Percentiles rank a stretch among this genome's conserved stretches.
phyloP scores from a whole-genome alignment of 2,888 invertebrate species.

The Hydriomena furcata region DNA sequence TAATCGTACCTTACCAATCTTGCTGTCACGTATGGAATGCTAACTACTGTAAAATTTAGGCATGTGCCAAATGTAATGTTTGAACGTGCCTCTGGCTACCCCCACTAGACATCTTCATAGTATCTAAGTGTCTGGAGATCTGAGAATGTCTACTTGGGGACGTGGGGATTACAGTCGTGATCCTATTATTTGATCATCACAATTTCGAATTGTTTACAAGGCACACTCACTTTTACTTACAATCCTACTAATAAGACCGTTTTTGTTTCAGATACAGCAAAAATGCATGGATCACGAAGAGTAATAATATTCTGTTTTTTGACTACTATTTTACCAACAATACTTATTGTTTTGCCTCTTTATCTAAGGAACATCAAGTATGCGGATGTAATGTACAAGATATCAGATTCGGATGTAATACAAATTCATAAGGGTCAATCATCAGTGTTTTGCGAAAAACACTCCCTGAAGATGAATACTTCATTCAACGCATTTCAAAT shows the following conservation, averaged over 20 bases:
- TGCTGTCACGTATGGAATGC: no score
- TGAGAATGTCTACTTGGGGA: no score
- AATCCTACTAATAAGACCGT: slow-evolving; percentile 2
- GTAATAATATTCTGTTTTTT: slow-evolving; percentile 90
- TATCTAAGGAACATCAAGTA: slow-evolving; percentile 90
- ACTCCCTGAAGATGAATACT: slow-evolving; percentile 90
- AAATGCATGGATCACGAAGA: slow-evolving; percentile 91
- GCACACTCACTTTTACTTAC: background rate
- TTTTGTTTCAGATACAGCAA: slow-evolving; percentile 83
- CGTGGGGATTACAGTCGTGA: no score
- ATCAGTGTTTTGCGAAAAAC: slow-evolving; percentile 91
- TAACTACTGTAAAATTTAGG: no score
- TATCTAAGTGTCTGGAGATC: no score
- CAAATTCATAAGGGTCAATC: slow-evolving; percentile 93
- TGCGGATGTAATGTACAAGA: slow-evolving; percentile 89
- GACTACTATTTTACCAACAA: slow-evolving; percentile 89
- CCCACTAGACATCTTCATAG: no score
- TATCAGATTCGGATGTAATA: slow-evolving; percentile 93
- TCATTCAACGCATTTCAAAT: slow-evolving; percentile 89
- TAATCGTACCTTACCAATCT: no score
- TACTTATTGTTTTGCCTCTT: slow-evolving; percentile 89
- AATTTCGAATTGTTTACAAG: no score
- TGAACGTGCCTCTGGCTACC: no score
- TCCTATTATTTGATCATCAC: no score
- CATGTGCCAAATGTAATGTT: no score